Evolutionary conservation across 1,140 invertebrate species (phyloP), one percentile per base, ranked within the genome.

Genomic region (Heliconius melpomene): DNA sequence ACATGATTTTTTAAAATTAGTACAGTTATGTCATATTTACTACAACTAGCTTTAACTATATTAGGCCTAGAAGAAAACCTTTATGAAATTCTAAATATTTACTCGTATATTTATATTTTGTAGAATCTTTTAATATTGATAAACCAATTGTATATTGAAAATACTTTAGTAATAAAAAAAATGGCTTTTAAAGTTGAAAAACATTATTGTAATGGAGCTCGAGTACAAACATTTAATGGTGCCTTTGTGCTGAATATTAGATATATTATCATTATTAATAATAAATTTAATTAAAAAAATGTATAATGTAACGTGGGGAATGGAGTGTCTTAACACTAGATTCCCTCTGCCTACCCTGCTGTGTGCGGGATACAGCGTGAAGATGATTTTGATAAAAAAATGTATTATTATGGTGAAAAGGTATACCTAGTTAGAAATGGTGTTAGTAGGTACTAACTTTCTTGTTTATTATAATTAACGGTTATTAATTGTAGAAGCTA

Each of bases 41-140:
- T 18, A 18, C 16, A 52, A 52, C 23, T 32, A 32, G 32, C 32
- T 32, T 23, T 7, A 23, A n/a, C 54, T 8, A 20, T 57, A 57
- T n/a, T 23, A 57, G 18, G 0, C 18, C 7, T 8, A 57, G 7
- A 57, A 8, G 9, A 57, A 23, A 20, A 11, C 3, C 23, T 29
- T 66, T 66, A 66, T 66, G 11, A 29, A 66, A 66, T 66, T 66
- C 60, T 66, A n/a, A 57, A 57, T 66, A 5, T 26, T 66, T 66
- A 66, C n/a, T 23, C 2, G 54, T 57, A n/a, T 1, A 66, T 29
- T 26, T 26, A 66, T 66, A 66, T 66, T 66, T 66, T 66, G 26
- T 66, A 66, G 54, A 23, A 11, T 23, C 50, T 18, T 20, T 52
- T 9, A 23, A 23, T 57, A 23, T 11, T 54, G 18, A 54, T 7